phyloP scores from a whole-genome alignment of 2,113 vertebrate species.

The Apeltes quadracus region DNA sequence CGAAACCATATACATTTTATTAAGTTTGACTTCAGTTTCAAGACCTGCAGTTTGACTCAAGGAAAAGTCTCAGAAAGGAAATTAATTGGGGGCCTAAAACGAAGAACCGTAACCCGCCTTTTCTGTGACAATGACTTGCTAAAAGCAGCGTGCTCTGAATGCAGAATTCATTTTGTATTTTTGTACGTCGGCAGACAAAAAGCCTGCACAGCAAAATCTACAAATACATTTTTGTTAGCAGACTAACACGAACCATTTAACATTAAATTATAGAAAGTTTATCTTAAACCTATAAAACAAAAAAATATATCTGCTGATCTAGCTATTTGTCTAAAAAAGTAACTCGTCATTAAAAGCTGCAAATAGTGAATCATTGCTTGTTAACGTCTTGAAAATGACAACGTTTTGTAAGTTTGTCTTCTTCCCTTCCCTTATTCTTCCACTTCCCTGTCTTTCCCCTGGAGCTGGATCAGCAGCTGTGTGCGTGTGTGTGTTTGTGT shows the following conservation, averaged over 20 bases:
- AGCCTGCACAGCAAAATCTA: background rate
- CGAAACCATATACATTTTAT: background rate
- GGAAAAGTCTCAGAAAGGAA: no score
- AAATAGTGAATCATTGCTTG: background rate
- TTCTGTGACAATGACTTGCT: background rate
- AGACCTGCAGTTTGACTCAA: background rate
- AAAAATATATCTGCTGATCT: background rate
- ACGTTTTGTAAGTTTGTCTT: background rate
- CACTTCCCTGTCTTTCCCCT: background rate
- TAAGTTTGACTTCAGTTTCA: background rate
- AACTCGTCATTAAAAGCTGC: background rate
- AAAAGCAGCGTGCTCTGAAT: background rate
- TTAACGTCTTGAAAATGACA: background rate
- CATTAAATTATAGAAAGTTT: no score
- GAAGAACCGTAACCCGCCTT: background rate
- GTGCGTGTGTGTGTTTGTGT: no score
- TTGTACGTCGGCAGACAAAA: background rate
- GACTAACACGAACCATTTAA: background rate
- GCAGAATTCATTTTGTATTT: background rate
- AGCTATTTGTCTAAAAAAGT: background rate
- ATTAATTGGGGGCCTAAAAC: no score
- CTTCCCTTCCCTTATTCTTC: background rate
- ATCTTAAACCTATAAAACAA: background rate
- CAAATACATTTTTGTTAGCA: background rate
- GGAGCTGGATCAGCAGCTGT: background rate